A percentile compares a stretch with the other conserved stretches of the same genome.
Evolutionary conservation across 2,113 vertebrate genomes (phyloP).

Genomic region (Ivindomyrus marchei): DNA sequence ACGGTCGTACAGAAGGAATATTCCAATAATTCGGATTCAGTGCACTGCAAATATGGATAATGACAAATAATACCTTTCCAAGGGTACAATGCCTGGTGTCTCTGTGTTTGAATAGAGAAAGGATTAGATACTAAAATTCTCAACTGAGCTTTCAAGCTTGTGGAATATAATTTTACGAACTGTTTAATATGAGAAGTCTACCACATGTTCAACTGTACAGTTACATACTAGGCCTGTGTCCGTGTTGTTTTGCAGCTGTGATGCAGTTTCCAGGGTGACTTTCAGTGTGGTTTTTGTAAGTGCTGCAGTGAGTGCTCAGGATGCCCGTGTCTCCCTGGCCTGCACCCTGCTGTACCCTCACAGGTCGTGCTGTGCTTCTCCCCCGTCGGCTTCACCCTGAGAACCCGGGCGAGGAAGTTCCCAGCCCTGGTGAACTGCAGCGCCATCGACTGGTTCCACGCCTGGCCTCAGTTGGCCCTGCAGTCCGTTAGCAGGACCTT

Average conservation of each 20-base stretch:
- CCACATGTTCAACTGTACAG: neutral
- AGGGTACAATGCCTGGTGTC: neutral
- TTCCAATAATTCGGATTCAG: neutral
- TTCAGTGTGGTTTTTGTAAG: neutral
- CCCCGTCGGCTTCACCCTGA: constrained; percentile 60
- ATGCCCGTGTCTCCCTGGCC: too few relatives aligned
- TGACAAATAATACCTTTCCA: neutral
- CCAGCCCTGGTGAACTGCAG: constrained; percentile 58
- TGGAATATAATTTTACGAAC: neutral
- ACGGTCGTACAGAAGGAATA: neutral
- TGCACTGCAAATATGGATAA: neutral
- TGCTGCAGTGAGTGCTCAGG: neutral
- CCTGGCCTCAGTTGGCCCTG: constrained; percentile 51
- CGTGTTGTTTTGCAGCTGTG: neutral
- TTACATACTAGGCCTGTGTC: neutral
- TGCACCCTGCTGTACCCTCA: neutral
- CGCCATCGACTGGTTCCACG: constrained; percentile 55
- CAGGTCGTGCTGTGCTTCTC: constrained; percentile 68
- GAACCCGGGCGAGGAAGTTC: constrained; percentile 56
- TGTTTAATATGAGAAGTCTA: neutral
- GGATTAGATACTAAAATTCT: neutral
- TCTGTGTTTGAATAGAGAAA: neutral
- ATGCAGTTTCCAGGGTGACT: neutral
- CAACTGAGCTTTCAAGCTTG: neutral
- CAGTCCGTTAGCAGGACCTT: constrained; percentile 60